Evolutionary conservation across 1,140 invertebrate genomes (phyloP), one percentile per base, ranked within the genome.

Genomic region (Zophobas atratus): DNA sequence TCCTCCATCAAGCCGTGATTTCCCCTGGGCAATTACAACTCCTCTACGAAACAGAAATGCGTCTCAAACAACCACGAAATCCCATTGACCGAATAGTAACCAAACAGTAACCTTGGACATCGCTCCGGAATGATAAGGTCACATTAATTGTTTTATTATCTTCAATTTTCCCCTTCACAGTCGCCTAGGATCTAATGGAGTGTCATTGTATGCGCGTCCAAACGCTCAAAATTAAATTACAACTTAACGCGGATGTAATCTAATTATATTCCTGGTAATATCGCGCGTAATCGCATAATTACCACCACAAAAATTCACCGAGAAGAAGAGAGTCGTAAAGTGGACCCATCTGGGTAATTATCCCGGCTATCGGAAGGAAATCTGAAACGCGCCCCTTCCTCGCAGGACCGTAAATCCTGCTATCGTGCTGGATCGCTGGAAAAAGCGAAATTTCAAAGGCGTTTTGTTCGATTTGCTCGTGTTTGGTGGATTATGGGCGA

Each of bases 71-170:
- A n/a, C 2, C 39, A 67, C 60, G 33, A 67, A 63, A 67, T 43
- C 60, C 56, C 39, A 67, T 67, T 67, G 60, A 67, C 60, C 60
- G 43, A 32, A 38, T 41, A 67, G 60, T 67, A 34, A 57, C 55
- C 3, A 57, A 57, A 46, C 32, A 71, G 57, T 79, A 67, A 60
- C 78, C 78, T 79, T 79, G 78, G 63, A 73, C 56, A 49, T 60
- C 60, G 75, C 75, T 80, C 53, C 76, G 55, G 67, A 75, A 74
- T 73, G 78, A 79, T 79, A 79, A 80, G 79, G 79, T 80, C 79
- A 80, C 79, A 80, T 77, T 80, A 80, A 80, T 80, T 77, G 79
- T 77, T 80, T 80, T 55, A 80, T 80, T 80, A 80, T 80, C 70
- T 75, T 72, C 63, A 80, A 80, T 80, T 75, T 77, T 72, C 56